A percentile compares a stretch with the other conserved stretches of the same genome.
These are phyloP conservation scores for Rhinatrema bivittatum DNA, from an alignment of 2,797 vertebrate genomes.

Conservation along the genomic window DNA sequence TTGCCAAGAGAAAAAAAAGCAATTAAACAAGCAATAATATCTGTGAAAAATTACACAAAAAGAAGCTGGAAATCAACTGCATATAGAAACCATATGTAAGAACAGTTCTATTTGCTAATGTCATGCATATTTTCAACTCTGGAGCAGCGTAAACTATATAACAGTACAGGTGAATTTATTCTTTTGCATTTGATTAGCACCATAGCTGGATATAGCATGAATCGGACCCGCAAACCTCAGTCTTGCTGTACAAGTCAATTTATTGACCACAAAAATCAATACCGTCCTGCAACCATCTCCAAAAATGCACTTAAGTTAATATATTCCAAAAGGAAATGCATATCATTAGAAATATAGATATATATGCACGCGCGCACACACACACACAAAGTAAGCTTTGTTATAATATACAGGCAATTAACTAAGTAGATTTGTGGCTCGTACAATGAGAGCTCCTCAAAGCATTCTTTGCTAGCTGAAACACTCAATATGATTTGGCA, in stretches of 20 bases:
- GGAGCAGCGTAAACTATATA: no score
- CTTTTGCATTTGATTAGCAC: constrained; percentile 23
- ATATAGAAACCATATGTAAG: no score
- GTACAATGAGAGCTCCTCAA: no score
- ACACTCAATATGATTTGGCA: no score
- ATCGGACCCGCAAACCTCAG: constrained; percentile 16
- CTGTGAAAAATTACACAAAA: no score
- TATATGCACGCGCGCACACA: constrained; percentile 23
- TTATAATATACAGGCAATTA: constrained; percentile 38
- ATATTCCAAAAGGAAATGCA: constrained; percentile 26
- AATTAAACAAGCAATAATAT: no score
- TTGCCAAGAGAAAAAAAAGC: no score
- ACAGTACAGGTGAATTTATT: background rate
- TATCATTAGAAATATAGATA: no score
- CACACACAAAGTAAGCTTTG: constrained; percentile 22
- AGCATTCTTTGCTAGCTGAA: no score
- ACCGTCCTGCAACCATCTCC: constrained; percentile 33
- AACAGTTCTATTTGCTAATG: no score
- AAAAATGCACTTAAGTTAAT: constrained; percentile 60
- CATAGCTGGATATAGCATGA: constrained; percentile 30
- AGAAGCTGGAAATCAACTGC: no score
- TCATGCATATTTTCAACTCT: no score
- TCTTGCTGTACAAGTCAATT: constrained; percentile 45
- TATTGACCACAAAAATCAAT: constrained; percentile 43
- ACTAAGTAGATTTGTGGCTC: constrained; percentile 16